phyloP scores from a whole-genome alignment of 2,888 invertebrate species.

The Papilio demoleus region DNA sequence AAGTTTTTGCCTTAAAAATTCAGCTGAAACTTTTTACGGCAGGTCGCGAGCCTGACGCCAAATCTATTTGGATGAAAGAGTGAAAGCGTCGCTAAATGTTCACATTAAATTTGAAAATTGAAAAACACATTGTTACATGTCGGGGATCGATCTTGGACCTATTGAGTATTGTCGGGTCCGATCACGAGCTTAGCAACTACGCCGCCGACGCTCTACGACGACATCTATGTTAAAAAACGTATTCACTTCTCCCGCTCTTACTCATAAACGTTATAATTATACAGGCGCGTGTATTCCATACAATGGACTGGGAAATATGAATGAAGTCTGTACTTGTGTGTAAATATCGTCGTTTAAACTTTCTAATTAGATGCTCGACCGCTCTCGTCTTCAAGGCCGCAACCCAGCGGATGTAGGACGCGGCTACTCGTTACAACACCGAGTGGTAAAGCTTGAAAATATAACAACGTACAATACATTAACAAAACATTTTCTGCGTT shows the following conservation, averaged over 20 bases:
- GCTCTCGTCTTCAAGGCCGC: constrained; percentile 40
- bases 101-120: no score
- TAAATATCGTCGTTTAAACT: constrained; percentile 36
- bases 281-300: constrained; percentile 9
- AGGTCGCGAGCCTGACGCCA: no score
- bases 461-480: constrained; percentile 40
- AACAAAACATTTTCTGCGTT: constrained; percentile 41
- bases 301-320: constrained; percentile 7
- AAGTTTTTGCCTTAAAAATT: no score
- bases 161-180: no score
- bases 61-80: no score
- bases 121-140: no score
- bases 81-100: no score
- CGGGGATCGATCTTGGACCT: no score
- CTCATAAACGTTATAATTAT: constrained; percentile 25
- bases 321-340: constrained; percentile 22
- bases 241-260: background rate
- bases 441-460: constrained; percentile 40
- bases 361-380: constrained; percentile 40
- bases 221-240: no score
- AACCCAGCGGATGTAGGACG: constrained; percentile 36
- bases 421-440: constrained; percentile 38
- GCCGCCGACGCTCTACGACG: no score
- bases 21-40: no score
- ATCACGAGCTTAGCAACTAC: no score